Evolutionary conservation across 23 tunicate genomes (phyloP).

Genomic region (Halocynthia aurantium): DNA sequence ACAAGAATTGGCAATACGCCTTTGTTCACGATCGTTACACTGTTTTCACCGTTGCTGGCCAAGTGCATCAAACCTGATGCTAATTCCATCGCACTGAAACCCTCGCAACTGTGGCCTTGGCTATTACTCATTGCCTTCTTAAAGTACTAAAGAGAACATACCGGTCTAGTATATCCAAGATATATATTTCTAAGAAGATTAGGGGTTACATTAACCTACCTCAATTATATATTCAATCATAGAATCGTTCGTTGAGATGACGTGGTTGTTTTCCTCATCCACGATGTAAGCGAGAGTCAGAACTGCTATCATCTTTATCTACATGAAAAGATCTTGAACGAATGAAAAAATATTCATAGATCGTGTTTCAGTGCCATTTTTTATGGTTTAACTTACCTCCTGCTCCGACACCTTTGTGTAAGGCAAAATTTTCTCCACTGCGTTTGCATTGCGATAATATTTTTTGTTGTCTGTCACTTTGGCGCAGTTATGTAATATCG

Average conservation of each 20-base stretch:
- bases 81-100: constrained; percentile 48
- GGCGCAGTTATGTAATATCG: constrained; percentile 54
- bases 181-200: background rate
- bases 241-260: constrained; percentile 36
- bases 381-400: constrained; percentile 17
- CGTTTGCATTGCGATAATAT: constrained; percentile 27
- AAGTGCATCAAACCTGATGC: constrained; percentile 44
- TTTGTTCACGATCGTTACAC: constrained; percentile 24
- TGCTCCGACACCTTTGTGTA: constrained; percentile 21
- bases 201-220: constrained; percentile 17
- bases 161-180: background rate
- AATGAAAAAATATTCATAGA: background rate
- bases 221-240: constrained; percentile 34
- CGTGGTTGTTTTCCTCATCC: constrained; percentile 58
- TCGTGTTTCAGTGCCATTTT: background rate
- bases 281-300: constrained; percentile 50
- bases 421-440: constrained; percentile 22
- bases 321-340: background rate
- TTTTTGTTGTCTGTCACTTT: constrained; percentile 32
- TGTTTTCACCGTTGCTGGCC: constrained; percentile 61
- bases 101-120: constrained; percentile 29
- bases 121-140: background rate
- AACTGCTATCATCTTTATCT: constrained; percentile 10
- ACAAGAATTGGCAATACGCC: constrained; percentile 31
- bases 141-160: background rate